A percentile compares a stretch with the other conserved stretches of the same genome.
These are phyloP conservation scores for Bombus polaris DNA, from an alignment of 1,140 invertebrate species.

Conservation along the genomic window DNA sequence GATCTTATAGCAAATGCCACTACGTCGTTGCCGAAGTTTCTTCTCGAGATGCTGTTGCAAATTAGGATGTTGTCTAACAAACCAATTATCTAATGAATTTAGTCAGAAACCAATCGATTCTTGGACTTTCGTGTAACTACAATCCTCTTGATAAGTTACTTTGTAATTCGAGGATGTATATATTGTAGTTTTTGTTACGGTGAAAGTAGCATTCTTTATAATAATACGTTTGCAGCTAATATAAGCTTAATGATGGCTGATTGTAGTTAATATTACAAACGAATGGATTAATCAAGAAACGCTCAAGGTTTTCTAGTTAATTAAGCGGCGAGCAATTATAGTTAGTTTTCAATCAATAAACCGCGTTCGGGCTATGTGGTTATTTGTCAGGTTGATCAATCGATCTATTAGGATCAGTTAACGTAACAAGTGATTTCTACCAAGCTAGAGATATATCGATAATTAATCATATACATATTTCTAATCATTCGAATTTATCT, in stretches of 20 bases:
- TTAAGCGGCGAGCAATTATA: neutral
- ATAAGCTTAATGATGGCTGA: neutral
- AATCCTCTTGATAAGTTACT: neutral
- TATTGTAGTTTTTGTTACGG: neutral
- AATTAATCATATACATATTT: neutral
- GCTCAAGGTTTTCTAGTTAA: neutral
- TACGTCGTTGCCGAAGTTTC: neutral
- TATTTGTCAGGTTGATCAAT: constrained; percentile 24
- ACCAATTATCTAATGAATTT: neutral
- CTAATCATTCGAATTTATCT: neutral
- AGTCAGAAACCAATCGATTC: neutral
- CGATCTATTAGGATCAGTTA: neutral
- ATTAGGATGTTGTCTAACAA: neutral
- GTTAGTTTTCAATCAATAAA: constrained; percentile 18
- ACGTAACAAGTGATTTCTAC: neutral
- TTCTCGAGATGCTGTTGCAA: neutral
- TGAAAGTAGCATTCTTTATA: neutral
- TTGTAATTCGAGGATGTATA: neutral
- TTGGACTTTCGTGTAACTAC: neutral
- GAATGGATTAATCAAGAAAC: neutral
- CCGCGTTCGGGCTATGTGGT: neutral
- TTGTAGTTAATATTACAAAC: neutral
- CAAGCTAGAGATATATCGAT: neutral
- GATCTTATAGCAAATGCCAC: neutral
- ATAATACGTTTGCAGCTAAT: too few species aligned